Conservation (phyloP, 2,797 vertebrate species). For the Coregonus ussuriensis region DNA sequence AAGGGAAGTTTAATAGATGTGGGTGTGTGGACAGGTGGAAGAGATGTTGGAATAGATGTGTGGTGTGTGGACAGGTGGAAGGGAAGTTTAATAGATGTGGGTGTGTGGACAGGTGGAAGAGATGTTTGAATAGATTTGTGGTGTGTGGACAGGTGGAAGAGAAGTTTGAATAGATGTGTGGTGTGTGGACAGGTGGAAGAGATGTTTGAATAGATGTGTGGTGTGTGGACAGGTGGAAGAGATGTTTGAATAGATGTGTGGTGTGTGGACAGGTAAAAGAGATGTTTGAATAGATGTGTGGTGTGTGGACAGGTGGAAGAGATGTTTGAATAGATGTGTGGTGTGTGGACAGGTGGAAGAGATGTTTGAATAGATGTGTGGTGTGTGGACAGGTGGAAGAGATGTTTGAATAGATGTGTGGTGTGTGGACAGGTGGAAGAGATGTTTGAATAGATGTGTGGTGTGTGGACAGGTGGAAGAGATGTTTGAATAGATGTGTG, state of each 20-base stretch:
- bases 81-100: too few relatives aligned
- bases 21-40: too few relatives aligned
- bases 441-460: slow-evolving; percentile 18
- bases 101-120: too few relatives aligned
- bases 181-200: too few relatives aligned
- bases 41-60: too few relatives aligned
- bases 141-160: too few relatives aligned
- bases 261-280: background rate
- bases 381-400: background rate
- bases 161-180: too few relatives aligned
- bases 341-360: background rate
- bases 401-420: slow-evolving; percentile 18
- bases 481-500: slow-evolving; percentile 19
- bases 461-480: background rate
- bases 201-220: background rate
- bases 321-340: slow-evolving; percentile 18
- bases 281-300: slow-evolving; percentile 18
- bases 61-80: too few relatives aligned
- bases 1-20: too few relatives aligned
- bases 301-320: background rate
- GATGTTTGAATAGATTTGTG: too few relatives aligned
- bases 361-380: slow-evolving; percentile 18
- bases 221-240: background rate
- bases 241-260: slow-evolving; percentile 17
- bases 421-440: background rate